These are phyloP conservation scores for Eupithecia tripunctaria DNA, from an alignment of 2,888 invertebrate genomes.

Conservation along the genomic window DNA sequence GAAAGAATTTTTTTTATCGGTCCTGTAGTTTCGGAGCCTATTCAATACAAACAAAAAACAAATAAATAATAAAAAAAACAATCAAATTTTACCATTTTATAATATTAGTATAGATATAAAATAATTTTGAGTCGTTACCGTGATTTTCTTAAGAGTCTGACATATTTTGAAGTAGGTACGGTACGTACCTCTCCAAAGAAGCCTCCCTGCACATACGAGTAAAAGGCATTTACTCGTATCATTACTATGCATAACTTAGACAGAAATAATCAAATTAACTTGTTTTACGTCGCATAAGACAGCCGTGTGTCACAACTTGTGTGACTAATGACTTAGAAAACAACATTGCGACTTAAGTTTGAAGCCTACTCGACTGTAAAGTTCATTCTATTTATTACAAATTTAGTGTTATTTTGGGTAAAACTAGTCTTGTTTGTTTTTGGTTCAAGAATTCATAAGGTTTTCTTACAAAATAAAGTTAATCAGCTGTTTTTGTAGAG, in stretches of 20 bases:
- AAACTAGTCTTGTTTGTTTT: not conserved
- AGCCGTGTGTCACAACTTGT: constrained; percentile 48
- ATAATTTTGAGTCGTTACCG: not conserved
- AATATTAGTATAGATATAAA: too few species aligned
- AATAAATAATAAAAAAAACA: too few species aligned
- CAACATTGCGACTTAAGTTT: constrained; percentile 58
- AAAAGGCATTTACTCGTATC: not conserved
- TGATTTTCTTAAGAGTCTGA: not conserved
- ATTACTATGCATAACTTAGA: not conserved
- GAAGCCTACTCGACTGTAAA: constrained; percentile 52
- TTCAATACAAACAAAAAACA: too few species aligned
- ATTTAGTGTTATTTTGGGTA: not conserved
- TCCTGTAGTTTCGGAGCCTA: too few species aligned
- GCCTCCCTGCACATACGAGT: not conserved
- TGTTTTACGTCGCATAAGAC: constrained; percentile 8
- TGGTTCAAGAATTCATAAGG: not conserved
- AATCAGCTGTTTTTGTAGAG: not conserved
- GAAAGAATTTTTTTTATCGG: too few species aligned
- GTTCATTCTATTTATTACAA: constrained; percentile 61
- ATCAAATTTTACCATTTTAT: too few species aligned
- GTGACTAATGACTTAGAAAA: constrained; percentile 70
- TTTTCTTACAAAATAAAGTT: not conserved
- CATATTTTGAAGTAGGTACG: not conserved
- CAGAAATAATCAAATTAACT: not conserved
- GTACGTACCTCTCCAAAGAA: not conserved